Percentiles rank a stretch among this genome's conserved stretches.
Evolutionary conservation across 2,113 vertebrate genomes (phyloP).

Genomic region (Toxotes jaculatrix): DNA sequence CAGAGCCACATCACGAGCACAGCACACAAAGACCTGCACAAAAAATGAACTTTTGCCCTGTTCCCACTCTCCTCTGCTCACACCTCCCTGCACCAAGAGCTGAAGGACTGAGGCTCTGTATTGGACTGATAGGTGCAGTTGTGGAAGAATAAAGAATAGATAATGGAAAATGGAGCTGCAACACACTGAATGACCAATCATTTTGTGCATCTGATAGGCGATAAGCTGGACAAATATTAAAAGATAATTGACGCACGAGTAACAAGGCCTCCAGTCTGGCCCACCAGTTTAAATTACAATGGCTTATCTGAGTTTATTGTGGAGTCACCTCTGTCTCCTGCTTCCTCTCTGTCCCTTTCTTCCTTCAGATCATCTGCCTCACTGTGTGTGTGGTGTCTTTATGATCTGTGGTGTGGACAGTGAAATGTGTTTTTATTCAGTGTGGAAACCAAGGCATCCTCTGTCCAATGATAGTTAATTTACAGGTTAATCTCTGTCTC

Average conservation of each 20-base stretch:
- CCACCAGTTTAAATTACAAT: conserved; percentile 50
- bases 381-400: conserved; percentile 30
- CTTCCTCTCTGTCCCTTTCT: conserved; percentile 22
- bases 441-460: conserved; percentile 5
- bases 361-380: conserved; percentile 23
- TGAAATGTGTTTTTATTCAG: conserved; percentile 40
- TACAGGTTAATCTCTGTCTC: too few species aligned
- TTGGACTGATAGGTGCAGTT: background rate
- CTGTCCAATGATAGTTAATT: background rate
- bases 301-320: conserved; percentile 64
- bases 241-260: conserved; percentile 44
- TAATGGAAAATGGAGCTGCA: conserved; percentile 12
- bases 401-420: conserved; percentile 16
- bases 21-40: background rate
- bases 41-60: background rate
- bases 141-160: conserved; percentile 8
- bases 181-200: conserved; percentile 9
- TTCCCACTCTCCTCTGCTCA: background rate
- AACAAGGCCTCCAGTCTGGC: conserved; percentile 31
- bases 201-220: background rate
- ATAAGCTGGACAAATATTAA: conserved; percentile 53
- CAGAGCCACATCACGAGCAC: background rate
- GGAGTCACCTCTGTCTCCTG: conserved; percentile 41
- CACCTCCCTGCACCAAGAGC: background rate
- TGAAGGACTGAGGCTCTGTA: background rate